Evolutionary conservation across 1,140 invertebrate species (phyloP), one percentile per base, ranked within the genome.

Genomic region (Scaptomyza hsui): DNA sequence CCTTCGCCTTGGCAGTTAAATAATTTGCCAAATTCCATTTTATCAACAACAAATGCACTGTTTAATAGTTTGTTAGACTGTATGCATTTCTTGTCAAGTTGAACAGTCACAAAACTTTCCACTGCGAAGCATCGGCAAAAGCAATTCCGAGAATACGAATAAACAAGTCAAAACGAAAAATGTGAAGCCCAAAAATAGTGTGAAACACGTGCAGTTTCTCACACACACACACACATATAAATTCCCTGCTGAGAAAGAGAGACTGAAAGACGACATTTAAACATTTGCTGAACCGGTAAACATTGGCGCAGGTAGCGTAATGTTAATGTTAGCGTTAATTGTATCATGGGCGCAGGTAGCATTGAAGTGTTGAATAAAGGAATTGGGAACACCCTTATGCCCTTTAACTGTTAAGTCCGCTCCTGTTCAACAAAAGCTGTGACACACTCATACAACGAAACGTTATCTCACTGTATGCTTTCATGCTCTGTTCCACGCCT

Each of bases 1-100:
- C 68, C 57, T 67, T 59, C 64, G 75, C 74, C 44, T 64, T 60
- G 65, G 26, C 55, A 77, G 73, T 75, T 73, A 63, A 63, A 59
- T 42, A 9, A 45, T 45, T 44, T 65, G 42, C 67, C 72, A 70
- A 64, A 56, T 42, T 65, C 65, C 67, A 69, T 76, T 86, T 85
- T 85, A 85, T 83, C 55, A 76, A 67, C 52, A 75, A 76, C 72
- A 86, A 56, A 63, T 86, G 61, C 68, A 57, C 3, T 41, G 67
- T 61, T 41, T 52, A 19, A 2, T n/a, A n/a, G 49, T 53, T 63
- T 19, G 3, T 13, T 16, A 29, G 55, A 67, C 26, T 2, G 32
- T 1, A 35, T 12, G 32, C 12, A 53, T 45, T 57, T 48, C 48
- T 29, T 32, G 26, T 13, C 29, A 60, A 45, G 9, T 29, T 29